phyloP scores from a whole-genome alignment of 2,888 invertebrate species.

The Saturnia japonica region DNA sequence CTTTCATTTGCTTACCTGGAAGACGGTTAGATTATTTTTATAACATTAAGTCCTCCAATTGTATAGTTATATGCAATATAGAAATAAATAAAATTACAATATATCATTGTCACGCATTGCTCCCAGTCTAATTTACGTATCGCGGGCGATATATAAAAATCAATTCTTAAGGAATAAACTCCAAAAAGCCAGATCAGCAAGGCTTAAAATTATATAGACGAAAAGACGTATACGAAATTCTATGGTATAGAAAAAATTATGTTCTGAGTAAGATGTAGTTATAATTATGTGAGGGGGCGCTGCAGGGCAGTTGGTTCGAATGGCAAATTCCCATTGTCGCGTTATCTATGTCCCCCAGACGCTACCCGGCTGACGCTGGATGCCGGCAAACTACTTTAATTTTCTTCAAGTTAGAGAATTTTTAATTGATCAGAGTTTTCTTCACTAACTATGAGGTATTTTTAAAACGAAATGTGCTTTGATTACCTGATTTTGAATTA shows the following conservation, averaged over 20 bases:
- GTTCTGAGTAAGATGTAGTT: slow-evolving; percentile 47
- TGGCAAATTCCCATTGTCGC: slow-evolving; percentile 73
- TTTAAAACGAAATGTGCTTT: slow-evolving; percentile 18
- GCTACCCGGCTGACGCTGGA: slow-evolving; percentile 40
- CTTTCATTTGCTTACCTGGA: too few relatives aligned
- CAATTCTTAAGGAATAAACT: too few relatives aligned
- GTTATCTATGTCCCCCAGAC: slow-evolving; percentile 72
- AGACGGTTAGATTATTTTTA: too few relatives aligned
- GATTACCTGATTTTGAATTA: background rate
- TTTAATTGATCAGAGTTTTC: slow-evolving; percentile 42
- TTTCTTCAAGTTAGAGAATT: slow-evolving; percentile 67
- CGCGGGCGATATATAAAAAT: too few relatives aligned
- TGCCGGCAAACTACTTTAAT: slow-evolving; percentile 70
- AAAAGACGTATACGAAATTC: background rate
- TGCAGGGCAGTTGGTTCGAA: slow-evolving; percentile 59
- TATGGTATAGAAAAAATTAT: background rate
- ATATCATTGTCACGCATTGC: too few relatives aligned
- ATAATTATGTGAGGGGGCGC: slow-evolving; percentile 55
- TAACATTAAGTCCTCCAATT: too few relatives aligned
- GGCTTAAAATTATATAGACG: background rate
- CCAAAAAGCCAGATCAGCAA: too few relatives aligned
- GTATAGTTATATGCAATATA: too few relatives aligned
- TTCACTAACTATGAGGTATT: slow-evolving; percentile 26
- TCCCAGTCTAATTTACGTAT: too few relatives aligned
- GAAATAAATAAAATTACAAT: too few relatives aligned